Conservation (phyloP, 2,113 vertebrate species). For the Cacatua alba region DNA sequence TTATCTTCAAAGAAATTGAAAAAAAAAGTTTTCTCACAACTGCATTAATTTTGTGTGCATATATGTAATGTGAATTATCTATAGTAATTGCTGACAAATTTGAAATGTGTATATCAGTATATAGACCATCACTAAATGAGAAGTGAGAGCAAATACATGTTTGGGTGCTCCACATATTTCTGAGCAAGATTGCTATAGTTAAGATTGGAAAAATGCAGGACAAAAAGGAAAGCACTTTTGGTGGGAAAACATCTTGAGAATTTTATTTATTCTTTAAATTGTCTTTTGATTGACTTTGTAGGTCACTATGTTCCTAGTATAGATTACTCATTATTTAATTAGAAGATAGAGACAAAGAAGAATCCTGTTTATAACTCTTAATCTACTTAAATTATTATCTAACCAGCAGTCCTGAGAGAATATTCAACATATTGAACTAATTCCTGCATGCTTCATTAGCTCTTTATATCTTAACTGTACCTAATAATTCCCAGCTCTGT, state of each 20-base stretch:
- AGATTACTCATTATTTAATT: constrained; percentile 32
- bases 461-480: constrained; percentile 37
- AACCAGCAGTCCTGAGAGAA: constrained; percentile 35
- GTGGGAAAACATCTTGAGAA: not conserved
- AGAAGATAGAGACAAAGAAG: constrained; percentile 15
- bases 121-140: not conserved
- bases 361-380: constrained; percentile 41
- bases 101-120: not conserved
- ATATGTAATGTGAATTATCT: not conserved
- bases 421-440: constrained; percentile 43
- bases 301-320: not conserved
- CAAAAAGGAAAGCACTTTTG: not conserved
- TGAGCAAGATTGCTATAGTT: not conserved
- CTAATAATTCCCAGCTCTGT: constrained; percentile 44
- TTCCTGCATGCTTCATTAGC: constrained; percentile 30
- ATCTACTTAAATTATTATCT: constrained; percentile 54
- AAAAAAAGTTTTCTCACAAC: not conserved
- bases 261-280: constrained; percentile 10
- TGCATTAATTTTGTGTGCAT: not conserved
- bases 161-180: not conserved
- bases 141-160: not conserved
- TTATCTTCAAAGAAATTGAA: not conserved
- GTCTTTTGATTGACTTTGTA: not conserved
- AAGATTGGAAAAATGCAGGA: not conserved
- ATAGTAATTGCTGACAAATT: not conserved